A percentile compares a stretch with the other conserved stretches of the same genome.
Evolutionary conservation across 23 tunicate species (phyloP).

Genomic region (Oikopleura dioica): DNA sequence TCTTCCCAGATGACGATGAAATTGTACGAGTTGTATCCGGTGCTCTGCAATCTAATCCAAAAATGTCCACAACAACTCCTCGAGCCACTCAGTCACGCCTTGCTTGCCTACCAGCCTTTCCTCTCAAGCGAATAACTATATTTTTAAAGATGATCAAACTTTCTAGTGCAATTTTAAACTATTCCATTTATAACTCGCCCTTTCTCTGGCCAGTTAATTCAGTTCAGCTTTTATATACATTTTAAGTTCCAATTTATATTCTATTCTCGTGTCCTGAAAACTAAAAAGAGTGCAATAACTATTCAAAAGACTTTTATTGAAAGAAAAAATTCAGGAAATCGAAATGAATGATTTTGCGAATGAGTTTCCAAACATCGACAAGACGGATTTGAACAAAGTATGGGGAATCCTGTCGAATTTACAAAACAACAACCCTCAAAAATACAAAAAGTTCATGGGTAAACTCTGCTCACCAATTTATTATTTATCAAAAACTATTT

Average conservation of each 20-base stretch:
- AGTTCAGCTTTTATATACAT: no score
- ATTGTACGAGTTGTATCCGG: not conserved
- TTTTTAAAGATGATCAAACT: no score
- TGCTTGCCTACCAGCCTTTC: not conserved
- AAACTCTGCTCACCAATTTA: not conserved
- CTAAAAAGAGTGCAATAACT: no score
- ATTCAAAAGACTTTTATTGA: no score
- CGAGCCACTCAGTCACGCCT: not conserved
- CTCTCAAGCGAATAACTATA: not conserved
- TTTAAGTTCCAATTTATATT: no score
- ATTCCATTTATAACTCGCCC: no score
- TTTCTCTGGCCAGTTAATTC: no score
- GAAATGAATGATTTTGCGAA: not conserved
- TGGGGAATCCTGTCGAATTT: not conserved
- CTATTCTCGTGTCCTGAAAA: no score
- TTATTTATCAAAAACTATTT: not conserved
- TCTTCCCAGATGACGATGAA: not conserved
- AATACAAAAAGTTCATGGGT: not conserved
- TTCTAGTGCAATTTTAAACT: no score
- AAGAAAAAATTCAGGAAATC: no score
- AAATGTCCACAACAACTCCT: not conserved
- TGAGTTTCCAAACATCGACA: not conserved
- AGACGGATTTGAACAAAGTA: not conserved
- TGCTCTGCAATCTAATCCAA: not conserved
- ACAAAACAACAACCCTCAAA: not conserved